Evolutionary conservation across 2,888 invertebrate genomes (phyloP).

Genomic region (Lasius platythorax): DNA sequence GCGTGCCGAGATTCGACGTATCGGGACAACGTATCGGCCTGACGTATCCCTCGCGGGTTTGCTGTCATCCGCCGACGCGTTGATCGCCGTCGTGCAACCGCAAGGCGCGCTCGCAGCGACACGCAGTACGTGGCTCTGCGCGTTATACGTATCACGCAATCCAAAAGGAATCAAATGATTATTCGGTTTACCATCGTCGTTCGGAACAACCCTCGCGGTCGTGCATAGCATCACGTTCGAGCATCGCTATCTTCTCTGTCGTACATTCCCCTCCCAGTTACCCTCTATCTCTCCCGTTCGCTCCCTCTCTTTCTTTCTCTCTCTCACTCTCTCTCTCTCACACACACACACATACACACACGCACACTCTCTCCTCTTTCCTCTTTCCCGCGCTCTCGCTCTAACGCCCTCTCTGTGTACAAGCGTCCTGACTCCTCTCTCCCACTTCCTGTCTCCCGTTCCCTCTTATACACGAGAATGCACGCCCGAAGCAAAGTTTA

Average conservation of each 20-base stretch:
- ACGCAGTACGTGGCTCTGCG: conserved; percentile 16
- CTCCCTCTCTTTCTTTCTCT: background rate
- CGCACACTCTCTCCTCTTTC: background rate
- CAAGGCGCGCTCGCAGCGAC: conserved; percentile 44
- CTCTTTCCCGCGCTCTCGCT: conserved; percentile 25
- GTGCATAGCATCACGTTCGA: conserved; percentile 52
- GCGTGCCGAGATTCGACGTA: conserved; percentile 16
- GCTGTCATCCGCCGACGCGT: conserved; percentile 36
- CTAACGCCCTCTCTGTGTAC: conserved; percentile 17
- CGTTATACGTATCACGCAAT: conserved; percentile 36
- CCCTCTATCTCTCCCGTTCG: conserved; percentile 21
- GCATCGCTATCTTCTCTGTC: conserved; percentile 57
- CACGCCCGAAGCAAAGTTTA: conserved; percentile 15
- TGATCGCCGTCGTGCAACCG: conserved; percentile 20
- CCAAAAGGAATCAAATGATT: conserved; percentile 51
- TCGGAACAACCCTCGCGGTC: conserved; percentile 40
- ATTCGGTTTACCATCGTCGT: conserved; percentile 52
- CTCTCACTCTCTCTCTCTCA: background rate
- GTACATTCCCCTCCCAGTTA: conserved; percentile 26
- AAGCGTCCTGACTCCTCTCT: background rate
- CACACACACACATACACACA: background rate
- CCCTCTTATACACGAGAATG: conserved; percentile 22
- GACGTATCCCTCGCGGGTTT: conserved; percentile 26
- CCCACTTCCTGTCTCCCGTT: background rate
- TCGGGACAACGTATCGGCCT: conserved; percentile 15